Conservation (phyloP, 1,140 invertebrate genomes). For the Meteorus sp. region DNA sequence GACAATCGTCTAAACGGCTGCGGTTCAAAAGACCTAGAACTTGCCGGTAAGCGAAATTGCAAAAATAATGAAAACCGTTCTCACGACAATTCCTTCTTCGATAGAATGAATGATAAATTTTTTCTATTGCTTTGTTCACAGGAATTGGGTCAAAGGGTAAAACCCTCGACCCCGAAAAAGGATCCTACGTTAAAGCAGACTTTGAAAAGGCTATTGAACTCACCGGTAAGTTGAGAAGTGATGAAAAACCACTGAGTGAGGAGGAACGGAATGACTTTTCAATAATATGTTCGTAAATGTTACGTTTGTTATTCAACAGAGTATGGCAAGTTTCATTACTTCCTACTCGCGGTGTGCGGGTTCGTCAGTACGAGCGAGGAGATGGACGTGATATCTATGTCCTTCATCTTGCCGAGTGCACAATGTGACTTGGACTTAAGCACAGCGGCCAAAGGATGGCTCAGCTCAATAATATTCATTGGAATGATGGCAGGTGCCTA, state of each 20-base stretch:
- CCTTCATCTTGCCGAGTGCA: slow-evolving; percentile 89
- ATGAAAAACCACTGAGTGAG: too few species aligned
- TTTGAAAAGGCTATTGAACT: slow-evolving; percentile 82
- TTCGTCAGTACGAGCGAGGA: slow-evolving; percentile 93
- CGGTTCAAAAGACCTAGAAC: slow-evolving; percentile 72
- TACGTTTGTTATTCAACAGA: slow-evolving; percentile 61
- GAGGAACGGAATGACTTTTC: too few species aligned
- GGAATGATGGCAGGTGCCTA: slow-evolving; percentile 94
- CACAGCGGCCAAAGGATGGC: slow-evolving; percentile 86
- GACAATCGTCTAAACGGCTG: slow-evolving; percentile 76
- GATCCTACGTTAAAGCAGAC: slow-evolving; percentile 69
- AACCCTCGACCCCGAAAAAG: slow-evolving; percentile 56
- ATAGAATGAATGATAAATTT: neutral
- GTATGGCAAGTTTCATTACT: slow-evolving; percentile 91
- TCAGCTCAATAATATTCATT: slow-evolving; percentile 82
- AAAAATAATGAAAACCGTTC: too few species aligned
- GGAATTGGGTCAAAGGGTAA: slow-evolving; percentile 57
- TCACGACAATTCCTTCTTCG: too few species aligned
- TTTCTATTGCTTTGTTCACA: slow-evolving; percentile 24
- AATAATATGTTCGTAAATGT: too few species aligned
- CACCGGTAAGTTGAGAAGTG: slow-evolving; percentile 52
- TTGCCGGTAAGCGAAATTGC: slow-evolving; percentile 58
- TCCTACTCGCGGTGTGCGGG: slow-evolving; percentile 84
- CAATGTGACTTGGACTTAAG: slow-evolving; percentile 88
- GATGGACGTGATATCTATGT: slow-evolving; percentile 94